Base-by-base conservation (phyloP, 2,797 vertebrate genomes). In the Vultur gryphus region DNA sequence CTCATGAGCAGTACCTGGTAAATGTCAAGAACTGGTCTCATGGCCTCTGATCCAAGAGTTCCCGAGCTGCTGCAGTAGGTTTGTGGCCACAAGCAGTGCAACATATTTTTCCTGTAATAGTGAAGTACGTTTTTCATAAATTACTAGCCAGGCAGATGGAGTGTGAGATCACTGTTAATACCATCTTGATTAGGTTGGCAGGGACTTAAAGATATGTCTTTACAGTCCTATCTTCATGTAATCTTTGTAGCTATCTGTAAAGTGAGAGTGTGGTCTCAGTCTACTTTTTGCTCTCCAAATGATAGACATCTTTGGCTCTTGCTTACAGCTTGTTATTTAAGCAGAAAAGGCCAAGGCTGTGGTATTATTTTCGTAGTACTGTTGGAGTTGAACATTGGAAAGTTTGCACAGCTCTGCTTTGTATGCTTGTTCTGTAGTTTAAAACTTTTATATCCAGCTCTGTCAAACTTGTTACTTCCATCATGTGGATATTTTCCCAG, bases 111-210 rank as follows among this genome's bases (percentile, higher is more conserved):
- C 93, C 94, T 97, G 91, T 95, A 94, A 90, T 93, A 95, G 91
- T 91, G 91, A 95, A 96, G 96, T 96, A 94, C 80, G 1, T 90
- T 96, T 95, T 96, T 96, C 91, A 95, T 95, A 96, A 94, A 96
- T 95, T 97, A 92, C 96, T 97, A 96, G 94, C 96, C 96, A 95
- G 96, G 96, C 96, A 97, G 96, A 97, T 96, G 96, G 96, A 96
- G 96, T 96, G 96, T 97, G 96, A 97, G 96, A 97, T 97, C 96
- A 97, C 94, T 97, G 96, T 96, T 97, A 96, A 96, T 97, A 96
- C 96, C 96, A 97, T 97, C 96, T 96, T 97, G 96, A 97, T 96
- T 96, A 96, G 96, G 96, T 96, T 97, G 96, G 96, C 96, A 97
- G 93, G 69, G 94, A 96, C 89, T 96, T 96, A 95, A 95, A 94